Evolutionary conservation across 2,797 vertebrate species (phyloP).

Genomic region (Astyanax mexicanus): DNA sequence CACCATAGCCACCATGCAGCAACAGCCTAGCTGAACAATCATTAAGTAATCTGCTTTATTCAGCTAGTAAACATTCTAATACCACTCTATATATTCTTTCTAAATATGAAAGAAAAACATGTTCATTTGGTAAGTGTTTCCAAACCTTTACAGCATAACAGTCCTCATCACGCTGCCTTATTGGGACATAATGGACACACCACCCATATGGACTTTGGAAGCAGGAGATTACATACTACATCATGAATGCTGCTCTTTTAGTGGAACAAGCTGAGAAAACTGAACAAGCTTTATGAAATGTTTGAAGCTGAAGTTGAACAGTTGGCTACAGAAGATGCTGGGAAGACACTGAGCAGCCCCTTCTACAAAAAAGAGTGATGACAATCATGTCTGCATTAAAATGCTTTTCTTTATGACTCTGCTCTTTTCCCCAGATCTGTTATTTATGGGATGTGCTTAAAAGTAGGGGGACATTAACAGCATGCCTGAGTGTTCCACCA

Average conservation of each 20-base stretch:
- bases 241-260: constrained; percentile 32
- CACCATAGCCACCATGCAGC: no score
- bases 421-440: constrained; percentile 15
- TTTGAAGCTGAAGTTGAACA: constrained; percentile 37
- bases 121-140: no score
- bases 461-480: constrained; percentile 28
- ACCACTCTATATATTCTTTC: no score
- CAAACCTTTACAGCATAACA: no score
- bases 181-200: not conserved
- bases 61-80: no score
- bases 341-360: constrained; percentile 22
- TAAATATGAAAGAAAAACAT: no score
- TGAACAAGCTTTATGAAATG: constrained; percentile 15
- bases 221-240: constrained; percentile 10
- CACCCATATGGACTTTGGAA: not conserved
- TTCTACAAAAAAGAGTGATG: constrained; percentile 22
- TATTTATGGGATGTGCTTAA: constrained; percentile 28
- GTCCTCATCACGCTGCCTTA: not conserved
- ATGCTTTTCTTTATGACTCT: constrained; percentile 14
- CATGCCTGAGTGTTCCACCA: constrained; percentile 5
- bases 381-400: constrained; percentile 44
- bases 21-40: no score
- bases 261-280: constrained; percentile 19
- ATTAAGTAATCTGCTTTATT: no score
- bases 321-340: constrained; percentile 4